phyloP scores from a whole-genome alignment of 2,113 vertebrate genomes.

The Myanophis thanlyinensis region DNA sequence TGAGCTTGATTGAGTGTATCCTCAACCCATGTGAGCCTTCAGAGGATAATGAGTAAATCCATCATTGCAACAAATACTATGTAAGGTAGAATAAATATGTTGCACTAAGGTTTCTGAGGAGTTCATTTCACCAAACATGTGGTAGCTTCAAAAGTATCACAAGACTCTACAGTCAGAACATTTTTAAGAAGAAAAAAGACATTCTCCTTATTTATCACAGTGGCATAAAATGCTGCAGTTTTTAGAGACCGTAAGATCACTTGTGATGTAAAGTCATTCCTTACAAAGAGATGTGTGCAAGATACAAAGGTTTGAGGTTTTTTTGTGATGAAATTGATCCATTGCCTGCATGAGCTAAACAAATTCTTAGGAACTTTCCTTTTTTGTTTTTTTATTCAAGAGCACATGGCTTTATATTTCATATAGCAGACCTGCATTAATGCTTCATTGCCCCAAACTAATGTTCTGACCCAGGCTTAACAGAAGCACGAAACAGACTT shows the following conservation, averaged over 20 bases:
- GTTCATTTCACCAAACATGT: neutral
- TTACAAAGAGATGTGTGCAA: neutral
- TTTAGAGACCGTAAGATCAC: no score
- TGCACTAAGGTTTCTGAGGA: neutral
- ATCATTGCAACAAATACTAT: neutral
- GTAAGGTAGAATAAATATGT: neutral
- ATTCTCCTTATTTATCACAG: neutral
- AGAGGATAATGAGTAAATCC: neutral
- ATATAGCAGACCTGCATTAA: neutral
- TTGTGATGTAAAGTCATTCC: neutral
- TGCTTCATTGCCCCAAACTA: neutral
- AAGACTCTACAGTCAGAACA: neutral
- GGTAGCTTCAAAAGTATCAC: neutral
- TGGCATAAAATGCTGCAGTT: neutral
- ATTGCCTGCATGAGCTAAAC: neutral
- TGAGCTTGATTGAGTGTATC: neutral
- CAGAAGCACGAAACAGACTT: no score
- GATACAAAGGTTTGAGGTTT: neutral
- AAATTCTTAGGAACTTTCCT: neutral
- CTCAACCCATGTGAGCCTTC: neutral
- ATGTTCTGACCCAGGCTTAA: no score
- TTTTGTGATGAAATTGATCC: neutral
- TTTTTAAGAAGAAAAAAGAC: neutral
- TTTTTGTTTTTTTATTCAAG: neutral
- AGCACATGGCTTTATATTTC: neutral